A percentile compares a stretch with the other conserved stretches of the same genome.
Evolutionary conservation across 2,888 invertebrate species (phyloP).

Genomic region (Sesia bembeciformis): DNA sequence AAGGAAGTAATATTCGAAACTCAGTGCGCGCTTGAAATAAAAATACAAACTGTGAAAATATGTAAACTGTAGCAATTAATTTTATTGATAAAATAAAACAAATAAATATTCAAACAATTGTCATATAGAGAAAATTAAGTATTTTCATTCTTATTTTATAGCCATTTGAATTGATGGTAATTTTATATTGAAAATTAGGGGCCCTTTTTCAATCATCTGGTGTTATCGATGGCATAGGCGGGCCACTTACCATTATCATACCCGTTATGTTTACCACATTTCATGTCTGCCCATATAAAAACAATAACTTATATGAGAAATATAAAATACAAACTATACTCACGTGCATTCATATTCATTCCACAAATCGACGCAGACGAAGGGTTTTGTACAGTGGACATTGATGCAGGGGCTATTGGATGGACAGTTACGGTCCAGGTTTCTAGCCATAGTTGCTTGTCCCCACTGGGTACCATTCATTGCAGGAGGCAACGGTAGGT

Average conservation of each 20-base stretch:
- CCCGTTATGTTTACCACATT: too few relatives aligned
- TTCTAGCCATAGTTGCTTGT: constrained; percentile 94
- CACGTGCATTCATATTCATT: constrained; percentile 99
- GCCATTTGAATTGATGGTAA: too few relatives aligned
- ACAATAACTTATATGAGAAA: background rate
- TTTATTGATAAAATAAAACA: too few relatives aligned
- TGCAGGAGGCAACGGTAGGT: constrained; percentile 93
- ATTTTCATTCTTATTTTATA: too few relatives aligned
- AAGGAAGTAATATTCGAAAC: constrained; percentile 17
- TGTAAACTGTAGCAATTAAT: too few relatives aligned
- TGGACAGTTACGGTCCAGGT: constrained; percentile 93
- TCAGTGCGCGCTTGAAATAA: constrained; percentile 36
- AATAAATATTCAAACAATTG: too few relatives aligned
- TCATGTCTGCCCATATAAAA: too few relatives aligned
- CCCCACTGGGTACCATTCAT: constrained; percentile 98
- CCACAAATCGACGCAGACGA: constrained; percentile 97
- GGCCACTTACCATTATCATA: too few relatives aligned
- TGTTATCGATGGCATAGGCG: too few relatives aligned
- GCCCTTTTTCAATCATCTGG: too few relatives aligned
- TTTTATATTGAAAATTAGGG: too few relatives aligned
- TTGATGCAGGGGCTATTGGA: constrained; percentile 96
- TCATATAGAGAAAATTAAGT: too few relatives aligned
- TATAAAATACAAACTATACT: constrained; percentile 57
- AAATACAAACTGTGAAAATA: constrained; percentile 1
- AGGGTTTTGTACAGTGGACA: constrained; percentile 93